Conservation (phyloP, 1,140 invertebrate genomes). For the Eufriesea mexicana region DNA sequence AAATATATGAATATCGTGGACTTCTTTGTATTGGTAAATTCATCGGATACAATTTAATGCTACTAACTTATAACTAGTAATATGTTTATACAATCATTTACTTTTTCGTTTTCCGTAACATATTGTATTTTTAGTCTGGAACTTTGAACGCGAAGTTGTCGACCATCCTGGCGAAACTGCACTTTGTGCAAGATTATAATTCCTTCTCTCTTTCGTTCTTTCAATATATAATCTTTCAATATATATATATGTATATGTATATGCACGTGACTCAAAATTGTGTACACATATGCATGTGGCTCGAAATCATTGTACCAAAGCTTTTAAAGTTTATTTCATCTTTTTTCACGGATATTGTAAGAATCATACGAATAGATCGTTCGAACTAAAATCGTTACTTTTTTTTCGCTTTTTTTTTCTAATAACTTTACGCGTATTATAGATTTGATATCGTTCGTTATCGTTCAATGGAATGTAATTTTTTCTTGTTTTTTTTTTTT, state of each 20-base stretch:
- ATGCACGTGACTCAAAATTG: conserved; percentile 34
- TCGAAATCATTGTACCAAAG: conserved; percentile 44
- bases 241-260: background rate
- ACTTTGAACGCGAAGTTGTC: conserved; percentile 64
- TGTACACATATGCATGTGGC: too few species aligned
- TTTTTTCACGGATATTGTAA: conserved; percentile 36
- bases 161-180: conserved; percentile 45
- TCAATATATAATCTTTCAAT: conserved; percentile 3
- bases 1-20: conserved; percentile 67
- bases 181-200: conserved; percentile 35
- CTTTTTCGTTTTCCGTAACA: conserved; percentile 58
- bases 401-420: too few species aligned
- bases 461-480: background rate
- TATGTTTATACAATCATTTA: conserved; percentile 68
- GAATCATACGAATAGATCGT: conserved; percentile 23
- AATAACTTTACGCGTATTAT: background rate
- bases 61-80: conserved; percentile 67
- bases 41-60: conserved; percentile 64
- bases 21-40: conserved; percentile 63
- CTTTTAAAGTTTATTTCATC: conserved; percentile 37
- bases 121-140: conserved; percentile 57
- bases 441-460: background rate
- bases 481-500: background rate
- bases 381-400: conserved; percentile 30
- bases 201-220: conserved; percentile 8